Evolutionary conservation across 2,113 vertebrate species (phyloP), one percentile per base, ranked within the genome.

Genomic region (Melanocharis versteri): DNA sequence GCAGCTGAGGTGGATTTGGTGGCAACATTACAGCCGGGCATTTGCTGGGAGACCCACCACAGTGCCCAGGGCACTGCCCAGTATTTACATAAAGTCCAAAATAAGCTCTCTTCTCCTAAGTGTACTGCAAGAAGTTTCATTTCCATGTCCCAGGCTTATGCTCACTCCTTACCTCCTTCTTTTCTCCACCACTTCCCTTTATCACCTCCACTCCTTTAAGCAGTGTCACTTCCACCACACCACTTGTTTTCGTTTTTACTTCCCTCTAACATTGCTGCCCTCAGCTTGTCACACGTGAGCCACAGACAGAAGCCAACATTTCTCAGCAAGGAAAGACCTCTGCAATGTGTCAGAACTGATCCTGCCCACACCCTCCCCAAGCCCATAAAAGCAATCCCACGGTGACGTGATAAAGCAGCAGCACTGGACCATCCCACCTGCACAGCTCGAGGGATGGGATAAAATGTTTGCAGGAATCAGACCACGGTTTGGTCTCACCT

Each of bases 121-220:
- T 68, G 62, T 13, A 22, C 75, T 69, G 69, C 73, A 58, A 1
- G 8, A 23, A 47, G 77, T 95, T 94, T 82, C 31, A 66, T 73
- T 92, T 92, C 81, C 64, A 93, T 91, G 87, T 60, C 87, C 58
- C 5, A 21, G 33, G 45, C 28, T 50, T 10, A n/a, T 51, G 45
- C 33, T 82, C 48, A 4, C 37, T 85, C 48, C n/a, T 93, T 76
- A 94, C 89, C 87, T 87, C 90, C 68, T 88, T 90, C 70, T 82
- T 83, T 80, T 64, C 88, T 90, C 73, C 64, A 58, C 73, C 72
- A 87, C 81, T 90, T 93, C 56, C 62, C 76, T 53, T 71, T 44
- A 8, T 15, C 53, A 58, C 79, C 62, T 30, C 40, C 57, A 65
- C 28, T 44, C 51, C 70, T 86, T 82, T 11, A 39, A 62, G 44